Evolutionary conservation across 1,140 invertebrate species (phyloP).

Genomic region (Paralvinella palmiformis): DNA sequence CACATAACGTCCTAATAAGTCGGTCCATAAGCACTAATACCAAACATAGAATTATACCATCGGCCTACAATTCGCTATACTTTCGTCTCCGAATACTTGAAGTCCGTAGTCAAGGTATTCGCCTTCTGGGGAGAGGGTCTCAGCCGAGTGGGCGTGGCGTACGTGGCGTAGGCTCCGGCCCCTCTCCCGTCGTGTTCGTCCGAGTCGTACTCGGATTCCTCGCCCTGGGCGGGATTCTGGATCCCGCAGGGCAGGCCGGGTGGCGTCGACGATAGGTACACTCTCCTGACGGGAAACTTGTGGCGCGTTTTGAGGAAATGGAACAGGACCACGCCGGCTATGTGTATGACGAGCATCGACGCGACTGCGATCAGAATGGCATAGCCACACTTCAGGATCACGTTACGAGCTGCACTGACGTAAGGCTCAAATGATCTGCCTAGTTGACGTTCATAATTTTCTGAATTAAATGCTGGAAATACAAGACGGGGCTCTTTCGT

Average conservation of each 20-base stretch:
- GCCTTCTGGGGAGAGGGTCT: not conserved
- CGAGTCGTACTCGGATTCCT: conserved; percentile 1
- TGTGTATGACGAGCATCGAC: conserved; percentile 8
- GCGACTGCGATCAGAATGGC: conserved; percentile 1
- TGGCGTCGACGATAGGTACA: not conserved
- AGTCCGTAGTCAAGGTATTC: not conserved
- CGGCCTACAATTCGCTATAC: not conserved
- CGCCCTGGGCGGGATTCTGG: not conserved
- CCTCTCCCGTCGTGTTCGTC: not conserved
- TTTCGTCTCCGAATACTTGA: conserved; percentile 15
- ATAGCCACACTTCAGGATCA: conserved; percentile 12
- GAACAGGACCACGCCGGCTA: conserved; percentile 8
- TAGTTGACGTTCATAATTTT: no score
- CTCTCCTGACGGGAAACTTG: conserved; percentile 3
- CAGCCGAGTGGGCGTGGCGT: not conserved
- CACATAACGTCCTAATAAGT: no score
- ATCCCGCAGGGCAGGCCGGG: not conserved
- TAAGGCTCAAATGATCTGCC: conserved; percentile 4
- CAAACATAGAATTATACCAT: not conserved
- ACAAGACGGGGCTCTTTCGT: no score
- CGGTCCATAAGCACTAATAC: no score
- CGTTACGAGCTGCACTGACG: conserved; percentile 6
- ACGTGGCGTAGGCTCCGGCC: not conserved
- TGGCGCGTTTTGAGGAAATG: conserved; percentile 13
- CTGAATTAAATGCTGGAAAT: no score